A percentile compares a stretch with the other conserved stretches of the same genome.
Conservation (phyloP, 1,140 invertebrate genomes). For the Atta texana region DNA sequence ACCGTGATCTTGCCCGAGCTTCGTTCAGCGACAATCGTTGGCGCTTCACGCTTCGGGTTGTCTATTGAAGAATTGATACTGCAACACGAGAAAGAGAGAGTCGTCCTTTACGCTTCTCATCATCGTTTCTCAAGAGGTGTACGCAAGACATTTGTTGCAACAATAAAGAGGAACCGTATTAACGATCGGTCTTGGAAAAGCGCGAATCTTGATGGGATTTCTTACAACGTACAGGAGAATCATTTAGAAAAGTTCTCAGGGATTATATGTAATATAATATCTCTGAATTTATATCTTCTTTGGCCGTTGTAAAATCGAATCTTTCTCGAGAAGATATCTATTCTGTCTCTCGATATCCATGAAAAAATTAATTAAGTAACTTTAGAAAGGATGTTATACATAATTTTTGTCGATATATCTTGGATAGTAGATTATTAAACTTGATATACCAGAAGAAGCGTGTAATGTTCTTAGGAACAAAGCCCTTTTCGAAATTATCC, state of each 20-base stretch:
- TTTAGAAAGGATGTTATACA: background rate
- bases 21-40: constrained; percentile 6
- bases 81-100: constrained; percentile 85
- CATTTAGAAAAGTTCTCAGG: background rate
- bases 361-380: background rate
- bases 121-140: background rate
- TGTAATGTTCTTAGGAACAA: background rate
- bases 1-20: background rate
- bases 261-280: background rate
- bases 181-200: constrained; percentile 6
- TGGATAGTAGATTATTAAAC: background rate
- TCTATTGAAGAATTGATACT: constrained; percentile 92
- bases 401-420: background rate
- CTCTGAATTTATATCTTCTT: background rate
- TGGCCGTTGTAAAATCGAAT: background rate
- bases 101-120: constrained; percentile 39
- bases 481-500: background rate
- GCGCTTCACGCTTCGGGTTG: constrained; percentile 87
- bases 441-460: background rate
- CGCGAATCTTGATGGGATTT: background rate
- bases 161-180: background rate
- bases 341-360: background rate
- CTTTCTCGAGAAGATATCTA: background rate
- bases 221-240: background rate
- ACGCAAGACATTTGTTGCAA: background rate